Evolutionary conservation across 2,113 vertebrate genomes (phyloP).

Genomic region (Synodontis membranacea): DNA sequence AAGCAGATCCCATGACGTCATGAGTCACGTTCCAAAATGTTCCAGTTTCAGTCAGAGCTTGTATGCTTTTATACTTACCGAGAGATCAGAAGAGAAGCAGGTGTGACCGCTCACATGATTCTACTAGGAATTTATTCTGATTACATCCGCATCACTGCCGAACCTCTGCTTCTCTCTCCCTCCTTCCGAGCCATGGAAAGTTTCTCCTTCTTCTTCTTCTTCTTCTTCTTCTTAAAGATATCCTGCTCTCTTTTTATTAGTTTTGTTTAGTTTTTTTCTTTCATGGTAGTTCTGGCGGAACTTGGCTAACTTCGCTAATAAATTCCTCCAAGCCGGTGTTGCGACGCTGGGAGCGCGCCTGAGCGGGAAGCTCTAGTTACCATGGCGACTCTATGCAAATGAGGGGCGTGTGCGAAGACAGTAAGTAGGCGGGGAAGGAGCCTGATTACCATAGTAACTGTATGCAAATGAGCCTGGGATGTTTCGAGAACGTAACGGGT

Average conservation of each 20-base stretch:
- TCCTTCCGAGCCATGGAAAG: neutral
- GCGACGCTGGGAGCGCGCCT: neutral
- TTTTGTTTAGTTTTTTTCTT: neutral
- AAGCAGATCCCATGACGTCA: too few relatives aligned
- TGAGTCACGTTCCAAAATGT: too few relatives aligned
- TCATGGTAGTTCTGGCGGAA: too few relatives aligned
- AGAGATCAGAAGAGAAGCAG: too few relatives aligned
- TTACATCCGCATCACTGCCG: neutral
- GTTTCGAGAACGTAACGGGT: neutral
- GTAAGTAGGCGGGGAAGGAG: neutral
- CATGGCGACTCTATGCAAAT: conserved; percentile 20
- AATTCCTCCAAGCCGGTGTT: neutral
- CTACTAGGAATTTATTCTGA: too few relatives aligned
- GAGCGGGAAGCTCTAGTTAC: neutral
- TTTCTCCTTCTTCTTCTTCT: neutral
- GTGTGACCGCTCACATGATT: too few relatives aligned
- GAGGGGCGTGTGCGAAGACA: neutral
- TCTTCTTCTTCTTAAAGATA: neutral
- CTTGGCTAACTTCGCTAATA: neutral
- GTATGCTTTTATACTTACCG: too few relatives aligned
- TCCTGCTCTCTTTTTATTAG: neutral
- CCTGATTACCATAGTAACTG: neutral
- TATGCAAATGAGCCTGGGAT: neutral
- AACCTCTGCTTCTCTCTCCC: neutral
- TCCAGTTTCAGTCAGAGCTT: too few relatives aligned